These are phyloP conservation scores for Blomia tropicalis DNA, from an alignment of 2,888 invertebrate genomes.

Conservation along the genomic window DNA sequence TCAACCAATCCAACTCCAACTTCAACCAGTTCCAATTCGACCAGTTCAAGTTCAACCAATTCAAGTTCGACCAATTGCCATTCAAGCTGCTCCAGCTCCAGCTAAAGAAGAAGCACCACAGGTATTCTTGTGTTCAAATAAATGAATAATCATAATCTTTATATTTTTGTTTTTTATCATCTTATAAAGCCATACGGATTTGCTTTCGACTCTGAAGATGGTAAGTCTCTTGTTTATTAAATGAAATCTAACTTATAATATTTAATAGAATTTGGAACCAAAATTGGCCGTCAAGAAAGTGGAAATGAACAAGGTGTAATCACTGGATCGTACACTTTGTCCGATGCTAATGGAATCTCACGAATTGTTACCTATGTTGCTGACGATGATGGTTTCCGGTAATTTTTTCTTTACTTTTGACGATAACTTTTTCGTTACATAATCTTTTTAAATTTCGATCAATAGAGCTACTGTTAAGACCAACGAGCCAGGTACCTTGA, in stretches of 20 bases:
- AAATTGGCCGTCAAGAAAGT: not conserved
- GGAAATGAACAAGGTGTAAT: not conserved
- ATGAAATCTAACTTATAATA: no score
- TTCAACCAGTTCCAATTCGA: not conserved
- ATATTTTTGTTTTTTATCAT: no score
- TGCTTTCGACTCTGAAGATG: not conserved
- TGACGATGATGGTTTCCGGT: not conserved
- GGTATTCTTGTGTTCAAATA: no score
- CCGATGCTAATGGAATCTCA: not conserved
- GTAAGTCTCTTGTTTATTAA: no score
- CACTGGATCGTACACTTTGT: not conserved
- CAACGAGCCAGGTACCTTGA: not conserved
- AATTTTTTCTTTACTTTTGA: no score
- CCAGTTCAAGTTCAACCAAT: not conserved
- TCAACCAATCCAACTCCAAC: not conserved
- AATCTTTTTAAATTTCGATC: no score
- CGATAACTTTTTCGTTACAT: no score
- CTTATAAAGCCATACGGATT: not conserved
- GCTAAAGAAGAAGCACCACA: no score
- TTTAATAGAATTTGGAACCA: not conserved
- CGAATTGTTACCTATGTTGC: conserved; percentile 4
- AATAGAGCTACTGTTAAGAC: not conserved
- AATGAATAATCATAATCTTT: no score
- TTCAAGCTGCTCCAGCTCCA: no score
- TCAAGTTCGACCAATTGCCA: not conserved